Conservation (phyloP, 2,797 vertebrate genomes). For the Ctenochaetus hawaiiensis region DNA sequence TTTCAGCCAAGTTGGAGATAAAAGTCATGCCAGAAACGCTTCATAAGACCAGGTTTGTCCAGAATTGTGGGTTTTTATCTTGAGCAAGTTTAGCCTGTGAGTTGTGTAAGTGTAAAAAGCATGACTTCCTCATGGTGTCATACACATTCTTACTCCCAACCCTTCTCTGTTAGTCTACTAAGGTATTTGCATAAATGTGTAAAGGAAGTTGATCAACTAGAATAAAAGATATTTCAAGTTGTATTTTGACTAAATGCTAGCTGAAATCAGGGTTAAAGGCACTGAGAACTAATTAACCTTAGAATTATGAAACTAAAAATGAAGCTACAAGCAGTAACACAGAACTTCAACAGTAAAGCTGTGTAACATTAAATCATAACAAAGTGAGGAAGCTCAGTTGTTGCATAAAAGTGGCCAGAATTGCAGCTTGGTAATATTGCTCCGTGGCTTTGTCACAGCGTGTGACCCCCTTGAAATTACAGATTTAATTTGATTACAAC, state of each 20-base stretch:
- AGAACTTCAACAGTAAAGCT: background rate
- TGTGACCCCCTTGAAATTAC: no score
- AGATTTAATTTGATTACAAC: background rate
- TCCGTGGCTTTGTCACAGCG: background rate
- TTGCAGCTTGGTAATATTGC: background rate
- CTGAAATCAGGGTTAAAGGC: background rate
- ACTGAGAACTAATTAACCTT: background rate
- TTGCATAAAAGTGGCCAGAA: background rate
- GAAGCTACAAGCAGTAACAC: background rate
- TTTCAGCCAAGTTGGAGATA: background rate
- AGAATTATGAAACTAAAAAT: background rate
- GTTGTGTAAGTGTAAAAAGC: constrained; percentile 31
- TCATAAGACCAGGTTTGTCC: background rate
- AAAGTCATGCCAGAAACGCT: background rate
- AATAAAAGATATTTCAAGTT: background rate
- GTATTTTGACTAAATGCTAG: no score
- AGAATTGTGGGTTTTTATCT: constrained; percentile 17
- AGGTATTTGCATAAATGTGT: background rate
- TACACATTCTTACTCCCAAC: background rate
- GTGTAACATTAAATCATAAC: background rate
- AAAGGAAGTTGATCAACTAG: background rate
- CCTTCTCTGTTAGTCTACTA: background rate
- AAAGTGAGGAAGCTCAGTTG: background rate
- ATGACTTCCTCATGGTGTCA: constrained; percentile 50
- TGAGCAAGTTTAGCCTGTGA: constrained; percentile 36